Evolutionary conservation across 2,888 invertebrate species (phyloP).

Genomic region (Adelphocoris suturalis): DNA sequence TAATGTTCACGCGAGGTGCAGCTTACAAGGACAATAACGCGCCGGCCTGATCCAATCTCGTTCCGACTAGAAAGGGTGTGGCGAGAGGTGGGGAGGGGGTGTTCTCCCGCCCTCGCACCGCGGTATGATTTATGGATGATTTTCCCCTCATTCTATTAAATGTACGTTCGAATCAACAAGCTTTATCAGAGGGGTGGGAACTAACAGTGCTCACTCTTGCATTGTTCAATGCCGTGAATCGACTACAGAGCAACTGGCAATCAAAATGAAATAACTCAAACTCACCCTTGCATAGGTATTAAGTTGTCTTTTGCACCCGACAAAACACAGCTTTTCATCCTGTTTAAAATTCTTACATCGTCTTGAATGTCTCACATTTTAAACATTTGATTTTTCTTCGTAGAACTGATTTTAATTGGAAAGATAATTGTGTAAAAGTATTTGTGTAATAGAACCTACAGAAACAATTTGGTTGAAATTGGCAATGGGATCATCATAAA

Average conservation of each 20-base stretch:
- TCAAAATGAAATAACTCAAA: background rate
- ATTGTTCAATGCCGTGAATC: constrained; percentile 25
- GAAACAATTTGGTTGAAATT: too few species aligned
- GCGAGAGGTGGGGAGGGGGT: background rate
- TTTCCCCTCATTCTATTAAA: constrained; percentile 50
- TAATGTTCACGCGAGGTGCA: constrained; percentile 60
- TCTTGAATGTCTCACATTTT: too few species aligned
- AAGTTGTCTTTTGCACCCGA: too few species aligned
- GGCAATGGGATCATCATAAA: too few species aligned
- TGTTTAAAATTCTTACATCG: too few species aligned
- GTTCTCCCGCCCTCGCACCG: background rate
- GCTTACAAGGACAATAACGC: constrained; percentile 63
- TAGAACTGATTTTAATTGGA: too few species aligned
- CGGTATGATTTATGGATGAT: constrained; percentile 61
- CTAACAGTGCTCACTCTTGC: constrained; percentile 17
- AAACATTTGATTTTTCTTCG: too few species aligned
- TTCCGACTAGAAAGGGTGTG: constrained; percentile 7
- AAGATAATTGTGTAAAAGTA: too few species aligned
- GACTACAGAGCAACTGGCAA: background rate
- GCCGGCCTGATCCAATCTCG: constrained; percentile 65
- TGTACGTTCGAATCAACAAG: constrained; percentile 58
- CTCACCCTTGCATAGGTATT: too few species aligned
- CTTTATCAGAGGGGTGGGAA: background rate
- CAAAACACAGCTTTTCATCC: too few species aligned
- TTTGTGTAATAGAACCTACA: too few species aligned